Evolutionary conservation across 2,888 invertebrate species (phyloP), one percentile per base, ranked within the genome.

Genomic region (Chymomyza caudatula): DNA sequence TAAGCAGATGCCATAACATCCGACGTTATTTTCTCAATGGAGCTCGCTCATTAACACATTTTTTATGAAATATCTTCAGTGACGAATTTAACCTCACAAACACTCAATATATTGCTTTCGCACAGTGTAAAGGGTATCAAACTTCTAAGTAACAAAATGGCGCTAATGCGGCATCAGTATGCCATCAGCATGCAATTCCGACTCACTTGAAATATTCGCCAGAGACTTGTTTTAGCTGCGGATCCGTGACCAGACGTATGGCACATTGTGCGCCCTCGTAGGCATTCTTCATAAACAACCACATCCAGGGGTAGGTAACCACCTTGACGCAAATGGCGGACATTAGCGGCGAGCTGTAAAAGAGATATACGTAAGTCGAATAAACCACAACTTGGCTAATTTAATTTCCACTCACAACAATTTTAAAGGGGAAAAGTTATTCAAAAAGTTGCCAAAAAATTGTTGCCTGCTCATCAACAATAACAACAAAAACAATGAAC

Each of bases 141-240:
- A 52, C 8, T 52, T 6, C 5, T 52, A 23, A 22, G 52, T 1
- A 54, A 54, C 5, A 54, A 54, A 73, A 60, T 68, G 61, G 19
- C 55, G 61, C 72, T 82, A 82, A 79, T 78, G 77, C 77, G 71
- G 64, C 68, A 67, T 47, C 55, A n/a, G 49, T 13, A 51, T 20
- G 19, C 37, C 23, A 55, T 23, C 61, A 73, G 70, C 55, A 53
- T 58, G 77, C 57, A 56, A 69, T 63, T 53, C 19, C 62, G 49
- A 62, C 88, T 86, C 91, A 95, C 95, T 93, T 93, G 88, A 94
- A 94, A 88, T 93, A 94, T 90, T 93, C 92, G 71, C 95, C 95
- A 23, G 93, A 91, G 5, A 92, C 91, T 65, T 91, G 91, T 66
- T 92, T 91, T 66, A 95, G 89, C 60, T 91, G 91, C n/a, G 93